These are phyloP conservation scores for Drosophila kanapiae DNA, from an alignment of 1,140 invertebrate genomes.

Conservation along the genomic window DNA sequence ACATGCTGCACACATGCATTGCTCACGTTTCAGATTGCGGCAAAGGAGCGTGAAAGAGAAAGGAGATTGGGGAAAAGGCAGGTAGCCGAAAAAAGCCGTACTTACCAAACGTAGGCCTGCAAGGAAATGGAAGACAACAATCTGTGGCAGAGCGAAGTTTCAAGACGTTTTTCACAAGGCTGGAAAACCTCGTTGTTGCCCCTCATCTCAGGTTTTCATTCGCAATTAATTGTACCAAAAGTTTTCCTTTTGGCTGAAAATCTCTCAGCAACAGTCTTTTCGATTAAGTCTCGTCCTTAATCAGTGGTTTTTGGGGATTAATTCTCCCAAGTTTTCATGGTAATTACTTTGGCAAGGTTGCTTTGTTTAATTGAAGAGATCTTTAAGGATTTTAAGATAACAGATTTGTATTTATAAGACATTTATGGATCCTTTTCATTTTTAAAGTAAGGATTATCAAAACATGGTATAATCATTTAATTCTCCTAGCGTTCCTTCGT, in stretches of 20 bases:
- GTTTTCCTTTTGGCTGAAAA: constrained; percentile 9
- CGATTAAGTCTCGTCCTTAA: constrained; percentile 2
- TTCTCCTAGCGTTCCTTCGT: not conserved
- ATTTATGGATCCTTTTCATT: not conserved
- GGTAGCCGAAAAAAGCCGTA: constrained; percentile 16
- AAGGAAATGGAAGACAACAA: constrained; percentile 12
- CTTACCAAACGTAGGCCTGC: constrained; percentile 39
- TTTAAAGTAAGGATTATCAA: too few species aligned
- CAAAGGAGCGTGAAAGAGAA: constrained; percentile 1
- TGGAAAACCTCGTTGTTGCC: constrained; percentile 15
- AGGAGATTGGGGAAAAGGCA: not conserved
- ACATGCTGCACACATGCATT: constrained; percentile 40
- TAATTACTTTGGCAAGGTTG: not conserved
- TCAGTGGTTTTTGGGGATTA: not conserved
- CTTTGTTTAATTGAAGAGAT: too few species aligned
- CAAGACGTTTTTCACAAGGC: constrained; percentile 21
- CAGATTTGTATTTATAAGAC: not conserved
- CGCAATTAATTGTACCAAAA: constrained; percentile 25
- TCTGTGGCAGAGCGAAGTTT: constrained; percentile 19
- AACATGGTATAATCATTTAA: not conserved
- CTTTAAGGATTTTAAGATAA: not conserved
- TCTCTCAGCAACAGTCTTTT: not conserved
- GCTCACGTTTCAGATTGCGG: constrained; percentile 13
- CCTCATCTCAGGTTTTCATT: constrained; percentile 2
- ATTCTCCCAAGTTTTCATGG: not conserved